A percentile compares a stretch with the other conserved stretches of the same genome.
Evolutionary conservation across 2,888 invertebrate genomes (phyloP).

Genomic region (Cerastis rubricosa): DNA sequence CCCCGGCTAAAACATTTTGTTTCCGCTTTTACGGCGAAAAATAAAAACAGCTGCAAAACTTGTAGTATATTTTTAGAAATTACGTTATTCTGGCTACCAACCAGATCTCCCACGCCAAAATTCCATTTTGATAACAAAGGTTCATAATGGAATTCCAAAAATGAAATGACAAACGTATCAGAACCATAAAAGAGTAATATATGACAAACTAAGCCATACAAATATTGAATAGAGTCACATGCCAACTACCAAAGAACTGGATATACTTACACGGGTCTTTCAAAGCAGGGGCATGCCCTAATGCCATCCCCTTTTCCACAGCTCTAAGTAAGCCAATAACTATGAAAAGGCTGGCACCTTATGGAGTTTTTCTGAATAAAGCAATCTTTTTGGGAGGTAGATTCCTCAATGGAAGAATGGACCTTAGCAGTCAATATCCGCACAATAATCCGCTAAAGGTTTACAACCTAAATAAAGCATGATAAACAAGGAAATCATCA

Average conservation of each 20-base stretch:
- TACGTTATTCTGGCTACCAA: slow-evolving; percentile 45
- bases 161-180: background rate
- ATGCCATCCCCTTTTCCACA: background rate
- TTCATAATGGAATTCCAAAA: slow-evolving; percentile 16
- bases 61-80: slow-evolving; percentile 46
- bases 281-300: background rate
- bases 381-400: background rate
- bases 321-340: background rate
- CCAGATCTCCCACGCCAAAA: slow-evolving; percentile 52
- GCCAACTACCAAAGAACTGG: background rate
- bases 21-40: background rate
- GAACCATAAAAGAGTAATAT: background rate
- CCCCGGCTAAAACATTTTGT: slow-evolving; percentile 25
- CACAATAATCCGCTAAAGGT: background rate
- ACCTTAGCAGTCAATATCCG: background rate
- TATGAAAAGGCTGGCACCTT: background rate
- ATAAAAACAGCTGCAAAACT: background rate
- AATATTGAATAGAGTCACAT: background rate
- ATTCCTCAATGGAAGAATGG: background rate
- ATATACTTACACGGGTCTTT: background rate
- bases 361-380: background rate
- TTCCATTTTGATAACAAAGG: slow-evolving; percentile 33
- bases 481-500: too few relatives aligned
- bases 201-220: background rate
- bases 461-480: background rate